Conservation (phyloP, 2,113 vertebrate genomes). For the Aythya baeri region DNA sequence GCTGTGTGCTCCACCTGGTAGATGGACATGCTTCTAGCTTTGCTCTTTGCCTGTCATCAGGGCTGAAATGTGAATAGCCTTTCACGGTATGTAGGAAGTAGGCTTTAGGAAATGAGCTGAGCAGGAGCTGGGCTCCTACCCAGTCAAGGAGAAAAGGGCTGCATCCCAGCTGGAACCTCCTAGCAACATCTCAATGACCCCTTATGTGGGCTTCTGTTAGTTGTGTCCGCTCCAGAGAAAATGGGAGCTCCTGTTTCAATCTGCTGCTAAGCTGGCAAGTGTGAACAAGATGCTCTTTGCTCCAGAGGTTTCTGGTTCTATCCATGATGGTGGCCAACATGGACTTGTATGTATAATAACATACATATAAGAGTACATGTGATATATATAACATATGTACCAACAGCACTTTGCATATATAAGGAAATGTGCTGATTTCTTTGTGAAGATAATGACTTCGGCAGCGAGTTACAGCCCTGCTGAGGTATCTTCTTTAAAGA, state of each 20-base stretch:
- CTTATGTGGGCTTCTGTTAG: not conserved
- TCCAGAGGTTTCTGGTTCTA: not conserved
- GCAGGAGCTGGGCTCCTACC: not conserved
- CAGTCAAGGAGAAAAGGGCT: not conserved
- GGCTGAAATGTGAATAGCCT: not conserved
- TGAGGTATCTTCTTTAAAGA: not conserved
- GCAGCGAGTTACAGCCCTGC: not conserved
- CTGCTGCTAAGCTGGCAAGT: not conserved
- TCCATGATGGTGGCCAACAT: not conserved
- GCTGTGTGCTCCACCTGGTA: constrained; percentile 34
- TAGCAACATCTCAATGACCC: not conserved
- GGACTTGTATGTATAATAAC: not conserved
- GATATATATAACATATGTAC: not conserved
- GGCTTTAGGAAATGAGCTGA: constrained; percentile 9
- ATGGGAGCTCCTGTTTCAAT: not conserved
- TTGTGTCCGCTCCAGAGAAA: not conserved
- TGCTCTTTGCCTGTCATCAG: not conserved
- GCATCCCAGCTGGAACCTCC: not conserved
- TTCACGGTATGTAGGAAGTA: constrained; percentile 2
- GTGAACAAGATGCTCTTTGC: not conserved
- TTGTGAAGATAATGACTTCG: not conserved
- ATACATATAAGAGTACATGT: accelerated
- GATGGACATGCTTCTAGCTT: not conserved
- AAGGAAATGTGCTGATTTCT: not conserved
- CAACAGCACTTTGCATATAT: not conserved